Evolutionary conservation across 2,113 vertebrate species (phyloP).

Genomic region (Buteo buteo): DNA sequence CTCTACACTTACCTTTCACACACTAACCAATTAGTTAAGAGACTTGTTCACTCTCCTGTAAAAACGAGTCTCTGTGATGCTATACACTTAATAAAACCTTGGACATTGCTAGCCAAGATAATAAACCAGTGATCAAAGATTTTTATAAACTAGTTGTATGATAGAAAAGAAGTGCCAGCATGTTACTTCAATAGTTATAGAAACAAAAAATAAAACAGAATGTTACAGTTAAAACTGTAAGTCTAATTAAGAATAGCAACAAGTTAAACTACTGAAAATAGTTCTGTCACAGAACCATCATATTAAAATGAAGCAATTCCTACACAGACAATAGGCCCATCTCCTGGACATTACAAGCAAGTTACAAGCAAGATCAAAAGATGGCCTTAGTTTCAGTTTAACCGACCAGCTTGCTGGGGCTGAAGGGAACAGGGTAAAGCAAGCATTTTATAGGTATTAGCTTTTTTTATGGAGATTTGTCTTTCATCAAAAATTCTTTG

Average conservation of each 20-base stretch:
- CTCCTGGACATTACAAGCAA: not conserved
- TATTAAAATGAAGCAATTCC: not conserved
- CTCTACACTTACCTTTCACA: not conserved
- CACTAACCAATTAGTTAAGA: not conserved
- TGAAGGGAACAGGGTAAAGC: not conserved
- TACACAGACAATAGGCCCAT: not conserved
- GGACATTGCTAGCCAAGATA: not conserved
- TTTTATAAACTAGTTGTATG: not conserved
- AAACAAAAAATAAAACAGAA: not conserved
- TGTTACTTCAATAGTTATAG: not conserved
- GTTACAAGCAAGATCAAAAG: not conserved
- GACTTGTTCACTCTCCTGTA: not conserved
- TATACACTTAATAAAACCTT: not conserved
- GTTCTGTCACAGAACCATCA: not conserved
- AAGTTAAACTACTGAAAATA: not conserved
- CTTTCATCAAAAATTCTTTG: not conserved
- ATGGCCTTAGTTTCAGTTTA: not conserved
- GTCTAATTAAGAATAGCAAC: not conserved
- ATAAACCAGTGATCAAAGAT: not conserved
- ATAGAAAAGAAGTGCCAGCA: not conserved
- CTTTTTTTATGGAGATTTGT: not conserved
- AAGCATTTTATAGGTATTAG: not conserved
- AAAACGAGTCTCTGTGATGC: not conserved
- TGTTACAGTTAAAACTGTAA: not conserved
- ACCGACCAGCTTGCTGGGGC: not conserved